These are phyloP conservation scores for Hephaestus fuliginosus DNA, from an alignment of 2,797 vertebrate genomes.

Conservation along the genomic window DNA sequence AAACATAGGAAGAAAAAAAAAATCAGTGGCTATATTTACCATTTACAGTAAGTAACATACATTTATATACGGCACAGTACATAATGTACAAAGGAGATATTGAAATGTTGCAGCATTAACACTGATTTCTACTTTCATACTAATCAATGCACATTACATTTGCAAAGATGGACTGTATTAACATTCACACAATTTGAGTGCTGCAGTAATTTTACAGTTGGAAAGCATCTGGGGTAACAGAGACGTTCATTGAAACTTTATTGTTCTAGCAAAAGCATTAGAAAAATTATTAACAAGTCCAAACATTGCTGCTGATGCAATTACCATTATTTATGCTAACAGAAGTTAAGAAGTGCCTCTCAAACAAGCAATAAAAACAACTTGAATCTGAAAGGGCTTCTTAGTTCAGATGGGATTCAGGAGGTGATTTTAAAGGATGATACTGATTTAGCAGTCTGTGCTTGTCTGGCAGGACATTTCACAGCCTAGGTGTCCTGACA, in stretches of 20 bases:
- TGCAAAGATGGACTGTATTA: not conserved
- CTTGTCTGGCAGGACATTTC: conserved; percentile 51
- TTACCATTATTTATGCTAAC: too few relatives aligned
- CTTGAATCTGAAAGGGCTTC: conserved; percentile 2
- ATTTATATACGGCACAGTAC: not conserved
- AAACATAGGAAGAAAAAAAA: not conserved
- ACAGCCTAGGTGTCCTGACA: conserved; percentile 61
- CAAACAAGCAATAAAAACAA: conserved; percentile 28
- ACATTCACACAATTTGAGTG: not conserved
- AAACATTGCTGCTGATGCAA: too few relatives aligned
- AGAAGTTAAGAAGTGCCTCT: not conserved
- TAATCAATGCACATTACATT: not conserved
- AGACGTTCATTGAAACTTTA: too few relatives aligned
- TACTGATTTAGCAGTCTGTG: conserved; percentile 48
- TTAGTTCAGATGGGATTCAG: conserved; percentile 13
- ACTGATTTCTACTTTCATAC: not conserved
- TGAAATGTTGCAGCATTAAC: not conserved
- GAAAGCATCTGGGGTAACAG: not conserved
- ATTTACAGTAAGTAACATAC: not conserved
- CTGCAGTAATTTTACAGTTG: not conserved
- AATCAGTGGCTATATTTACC: not conserved
- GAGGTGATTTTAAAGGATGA: conserved; percentile 26
- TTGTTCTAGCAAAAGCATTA: too few relatives aligned
- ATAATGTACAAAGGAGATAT: not conserved
- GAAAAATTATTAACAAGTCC: too few relatives aligned